Evolutionary conservation across 2,113 vertebrate species (phyloP), one percentile per base, ranked within the genome.

Genomic region (Spilogale gracilis): DNA sequence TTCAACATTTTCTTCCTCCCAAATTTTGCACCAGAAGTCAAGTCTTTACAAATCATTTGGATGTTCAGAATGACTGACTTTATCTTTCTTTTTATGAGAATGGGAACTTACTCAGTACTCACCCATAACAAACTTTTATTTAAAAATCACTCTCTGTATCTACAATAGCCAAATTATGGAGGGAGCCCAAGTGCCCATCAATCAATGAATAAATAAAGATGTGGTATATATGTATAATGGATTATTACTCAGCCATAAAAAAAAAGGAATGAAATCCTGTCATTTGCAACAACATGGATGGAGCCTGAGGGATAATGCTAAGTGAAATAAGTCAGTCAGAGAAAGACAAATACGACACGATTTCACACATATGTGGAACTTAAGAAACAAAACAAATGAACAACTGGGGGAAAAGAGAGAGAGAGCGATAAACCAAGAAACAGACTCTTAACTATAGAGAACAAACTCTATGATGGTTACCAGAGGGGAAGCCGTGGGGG

Each of bases 21-120:
- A 87, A 48, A 81, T 85, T 76, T 96, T 65, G 6, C 32, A 85
- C 38, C 32, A 82, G 52, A 81, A 63, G 32, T 5, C n/a, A 63
- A 27, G 1, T 60, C 82, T 74, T 91, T 85, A 80, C 5, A 91
- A 94, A 56, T 38, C n/a, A 93, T 52, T 60, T 85, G 9, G 10
- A 25, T 92, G 30, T 76, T 78, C 48, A 67, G 30, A 89, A 91
- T 83, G 43, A 88, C 52, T 45, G 56, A 20, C 5, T 80, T 80
- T 74, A 82, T 85, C 11, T 95, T 84, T 95, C 61, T 90, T 86
- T 95, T 83, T 56, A 50, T 92, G 45, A 60, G 17, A 92, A 63
- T 84, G 69, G 56, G 27, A 94, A 85, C 6, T 80, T 92, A 79
- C 7, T 5, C 18, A 89, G 63, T 58, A 30, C 25, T 89, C 30